Evolutionary conservation across 1,140 invertebrate genomes (phyloP).

Genomic region (Rhopalosiphum maidis): DNA sequence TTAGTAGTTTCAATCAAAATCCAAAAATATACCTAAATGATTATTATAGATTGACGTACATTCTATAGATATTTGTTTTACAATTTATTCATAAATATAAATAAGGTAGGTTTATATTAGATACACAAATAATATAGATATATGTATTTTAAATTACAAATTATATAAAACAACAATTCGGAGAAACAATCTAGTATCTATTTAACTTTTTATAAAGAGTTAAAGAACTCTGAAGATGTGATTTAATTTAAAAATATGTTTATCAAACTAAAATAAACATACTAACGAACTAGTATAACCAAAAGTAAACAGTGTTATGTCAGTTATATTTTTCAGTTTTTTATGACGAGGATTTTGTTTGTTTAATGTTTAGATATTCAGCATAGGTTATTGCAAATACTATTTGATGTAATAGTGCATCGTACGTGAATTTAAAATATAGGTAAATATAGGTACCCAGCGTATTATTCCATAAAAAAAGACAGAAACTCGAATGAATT

Average conservation of each 20-base stretch:
- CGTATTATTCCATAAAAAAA: background rate
- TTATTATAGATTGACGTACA: background rate
- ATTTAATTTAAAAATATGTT: conserved; percentile 22
- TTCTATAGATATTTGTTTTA: background rate
- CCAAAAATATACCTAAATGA: background rate
- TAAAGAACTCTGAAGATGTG: background rate
- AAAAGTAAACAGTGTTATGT: conserved; percentile 16
- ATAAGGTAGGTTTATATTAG: background rate
- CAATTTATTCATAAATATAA: background rate
- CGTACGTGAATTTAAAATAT: conserved; percentile 6
- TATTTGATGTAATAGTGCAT: conserved; percentile 17
- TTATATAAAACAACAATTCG: background rate
- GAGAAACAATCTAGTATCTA: background rate
- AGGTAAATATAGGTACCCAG: background rate
- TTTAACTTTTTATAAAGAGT: conserved; percentile 8
- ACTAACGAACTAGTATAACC: conserved; percentile 20
- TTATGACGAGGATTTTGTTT: background rate
- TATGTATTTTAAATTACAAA: background rate
- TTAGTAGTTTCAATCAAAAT: background rate
- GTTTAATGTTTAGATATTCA: conserved; percentile 21
- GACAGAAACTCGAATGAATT: background rate
- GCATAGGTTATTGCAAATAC: background rate
- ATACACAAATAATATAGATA: background rate
- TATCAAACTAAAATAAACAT: conserved; percentile 22
- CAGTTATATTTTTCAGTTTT: conserved; percentile 1